Conservation (phyloP, 2,797 vertebrate species). For the Pangasius macronema region DNA sequence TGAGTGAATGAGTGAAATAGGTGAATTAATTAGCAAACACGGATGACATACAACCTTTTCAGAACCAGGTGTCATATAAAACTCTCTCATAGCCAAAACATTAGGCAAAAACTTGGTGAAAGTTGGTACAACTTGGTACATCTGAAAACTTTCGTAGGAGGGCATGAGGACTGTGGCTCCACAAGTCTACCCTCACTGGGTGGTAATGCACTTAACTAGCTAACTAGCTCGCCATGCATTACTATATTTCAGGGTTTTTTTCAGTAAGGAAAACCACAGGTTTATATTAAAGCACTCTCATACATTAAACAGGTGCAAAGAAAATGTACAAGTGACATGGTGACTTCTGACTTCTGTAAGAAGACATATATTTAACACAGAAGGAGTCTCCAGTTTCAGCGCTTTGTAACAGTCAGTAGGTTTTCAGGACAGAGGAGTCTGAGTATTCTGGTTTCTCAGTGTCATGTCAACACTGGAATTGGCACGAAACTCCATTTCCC, state of each 20-base stretch:
- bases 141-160: neutral
- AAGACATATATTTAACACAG: too few relatives aligned
- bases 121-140: too few relatives aligned
- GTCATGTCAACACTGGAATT: neutral
- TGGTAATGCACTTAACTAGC: too few relatives aligned
- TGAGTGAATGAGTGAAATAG: neutral
- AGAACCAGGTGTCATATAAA: neutral
- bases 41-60: neutral
- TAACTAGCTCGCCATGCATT: too few relatives aligned
- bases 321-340: neutral
- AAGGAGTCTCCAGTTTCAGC: neutral
- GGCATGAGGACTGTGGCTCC: neutral
- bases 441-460: neutral
- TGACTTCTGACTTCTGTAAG: too few relatives aligned
- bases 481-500: neutral
- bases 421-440: neutral
- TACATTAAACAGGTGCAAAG: too few relatives aligned
- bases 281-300: too few relatives aligned
- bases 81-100: neutral
- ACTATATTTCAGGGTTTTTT: too few relatives aligned
- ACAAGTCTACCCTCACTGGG: too few relatives aligned
- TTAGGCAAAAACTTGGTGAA: neutral
- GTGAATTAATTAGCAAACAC: neutral
- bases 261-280: too few relatives aligned
- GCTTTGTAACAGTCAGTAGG: neutral